These are phyloP conservation scores for Dascyllus trimaculatus DNA, from an alignment of 2,113 vertebrate genomes.

Conservation along the genomic window DNA sequence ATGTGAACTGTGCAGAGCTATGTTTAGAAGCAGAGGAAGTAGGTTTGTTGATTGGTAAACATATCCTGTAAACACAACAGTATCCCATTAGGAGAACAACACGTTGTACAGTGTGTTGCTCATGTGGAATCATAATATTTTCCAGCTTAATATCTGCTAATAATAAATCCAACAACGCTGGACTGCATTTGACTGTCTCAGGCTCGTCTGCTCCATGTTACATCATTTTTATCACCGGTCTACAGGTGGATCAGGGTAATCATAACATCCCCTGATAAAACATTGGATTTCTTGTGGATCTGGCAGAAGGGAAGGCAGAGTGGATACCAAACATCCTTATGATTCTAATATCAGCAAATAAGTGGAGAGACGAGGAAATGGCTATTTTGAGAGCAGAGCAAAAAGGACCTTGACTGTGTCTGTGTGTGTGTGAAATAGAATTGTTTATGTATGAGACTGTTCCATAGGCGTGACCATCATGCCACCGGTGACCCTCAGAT, in stretches of 20 bases:
- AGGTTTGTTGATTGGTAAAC: conserved; percentile 47
- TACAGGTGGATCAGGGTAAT: conserved; percentile 40
- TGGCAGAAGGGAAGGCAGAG: conserved; percentile 41
- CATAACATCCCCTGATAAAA: conserved; percentile 46
- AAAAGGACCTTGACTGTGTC: conserved; percentile 58
- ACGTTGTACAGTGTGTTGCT: conserved; percentile 15
- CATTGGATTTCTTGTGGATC: conserved; percentile 24
- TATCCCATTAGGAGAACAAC: conserved; percentile 19
- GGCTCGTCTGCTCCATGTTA: conserved; percentile 8
- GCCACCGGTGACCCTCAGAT: conserved; percentile 76
- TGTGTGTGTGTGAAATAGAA: conserved; percentile 42
- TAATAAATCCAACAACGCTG: not conserved
- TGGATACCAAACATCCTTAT: conserved; percentile 65
- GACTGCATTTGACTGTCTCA: not conserved
- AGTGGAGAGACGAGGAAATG: conserved; percentile 52
- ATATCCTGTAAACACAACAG: conserved; percentile 60
- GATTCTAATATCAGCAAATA: conserved; percentile 67
- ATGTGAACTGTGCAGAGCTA: not conserved
- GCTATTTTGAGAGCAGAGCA: conserved; percentile 62
- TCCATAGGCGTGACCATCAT: conserved; percentile 81
- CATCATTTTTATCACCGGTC: conserved; percentile 24
- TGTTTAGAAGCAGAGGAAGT: conserved; percentile 54
- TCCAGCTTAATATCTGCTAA: conserved; percentile 21
- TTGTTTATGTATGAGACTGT: conserved; percentile 67
- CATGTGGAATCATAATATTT: conserved; percentile 3